Percentiles rank a stretch among this genome's conserved stretches.
These are phyloP conservation scores for Halotydeus destructor DNA, from an alignment of 1,140 invertebrate genomes.

Conservation along the genomic window DNA sequence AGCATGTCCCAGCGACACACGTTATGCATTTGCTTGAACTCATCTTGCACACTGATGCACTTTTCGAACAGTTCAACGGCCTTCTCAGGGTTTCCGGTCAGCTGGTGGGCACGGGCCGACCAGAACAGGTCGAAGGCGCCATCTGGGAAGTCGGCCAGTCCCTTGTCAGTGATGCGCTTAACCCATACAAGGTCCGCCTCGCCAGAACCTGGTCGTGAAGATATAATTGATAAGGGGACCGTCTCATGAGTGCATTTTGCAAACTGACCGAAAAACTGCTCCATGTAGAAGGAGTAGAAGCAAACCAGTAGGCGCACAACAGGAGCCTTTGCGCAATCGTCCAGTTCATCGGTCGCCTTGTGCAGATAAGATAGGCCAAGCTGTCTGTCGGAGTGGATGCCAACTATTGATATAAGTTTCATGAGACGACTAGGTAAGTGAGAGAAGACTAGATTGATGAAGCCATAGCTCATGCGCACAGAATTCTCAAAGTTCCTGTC, in stretches of 20 bases:
- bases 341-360: constrained; percentile 44
- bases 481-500: constrained; percentile 71
- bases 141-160: constrained; percentile 25
- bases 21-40: constrained; percentile 86
- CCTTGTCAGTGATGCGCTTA: constrained; percentile 38
- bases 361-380: constrained; percentile 55
- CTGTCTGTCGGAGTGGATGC: no score
- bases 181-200: constrained; percentile 55
- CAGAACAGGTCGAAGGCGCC: constrained; percentile 72
- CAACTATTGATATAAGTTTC: constrained; percentile 7
- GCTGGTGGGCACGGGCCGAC: constrained; percentile 2
- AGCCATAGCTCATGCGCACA: constrained; percentile 73
- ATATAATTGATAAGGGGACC: no score
- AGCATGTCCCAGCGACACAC: constrained; percentile 86
- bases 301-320: constrained; percentile 62
- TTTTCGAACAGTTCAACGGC: constrained; percentile 54
- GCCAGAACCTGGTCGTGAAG: no score
- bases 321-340: constrained; percentile 62
- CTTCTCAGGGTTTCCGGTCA: background rate
- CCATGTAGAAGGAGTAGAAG: constrained; percentile 59
- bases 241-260: no score
- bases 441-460: constrained; percentile 57
- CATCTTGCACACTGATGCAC: constrained; percentile 58
- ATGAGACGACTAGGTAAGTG: constrained; percentile 3
- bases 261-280: constrained; percentile 54